Conservation (phyloP, 2,797 vertebrate species). For the Tapirus indicus region DNA sequence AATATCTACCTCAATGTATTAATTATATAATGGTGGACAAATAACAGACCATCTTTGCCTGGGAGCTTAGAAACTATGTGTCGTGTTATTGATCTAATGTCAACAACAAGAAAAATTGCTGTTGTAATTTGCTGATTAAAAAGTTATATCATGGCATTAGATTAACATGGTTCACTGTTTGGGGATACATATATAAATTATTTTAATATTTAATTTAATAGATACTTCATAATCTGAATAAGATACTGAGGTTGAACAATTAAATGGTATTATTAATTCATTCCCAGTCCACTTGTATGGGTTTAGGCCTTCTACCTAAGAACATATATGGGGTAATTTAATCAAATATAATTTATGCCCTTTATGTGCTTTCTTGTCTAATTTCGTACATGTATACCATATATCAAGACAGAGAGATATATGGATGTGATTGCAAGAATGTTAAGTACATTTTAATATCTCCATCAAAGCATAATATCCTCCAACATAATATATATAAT, state of each 20-base stretch:
- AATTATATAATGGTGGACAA: not conserved
- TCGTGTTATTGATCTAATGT: not conserved
- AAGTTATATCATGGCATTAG: not conserved
- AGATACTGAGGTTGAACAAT: not conserved
- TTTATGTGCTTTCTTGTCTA: conserved; percentile 8
- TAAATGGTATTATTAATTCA: not conserved
- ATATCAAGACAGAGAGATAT: not conserved
- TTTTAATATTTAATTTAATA: conserved; percentile 32
- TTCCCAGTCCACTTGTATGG: not conserved
- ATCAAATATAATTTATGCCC: not conserved
- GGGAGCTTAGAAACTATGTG: not conserved
- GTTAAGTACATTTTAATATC: not conserved
- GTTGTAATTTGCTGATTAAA: conserved; percentile 41
- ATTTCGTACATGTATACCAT: not conserved
- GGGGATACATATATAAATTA: not conserved
- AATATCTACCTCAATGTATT: not conserved
- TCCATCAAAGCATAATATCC: not conserved
- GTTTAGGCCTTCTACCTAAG: not conserved
- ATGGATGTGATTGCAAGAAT: not conserved
- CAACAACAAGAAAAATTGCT: not conserved
- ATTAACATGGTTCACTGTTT: not conserved
- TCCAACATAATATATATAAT: not conserved
- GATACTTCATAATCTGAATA: not conserved
- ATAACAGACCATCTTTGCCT: not conserved
- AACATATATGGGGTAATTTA: not conserved